Base-by-base conservation (phyloP, 2,888 invertebrate species). In the Aricia artaxerxes region DNA sequence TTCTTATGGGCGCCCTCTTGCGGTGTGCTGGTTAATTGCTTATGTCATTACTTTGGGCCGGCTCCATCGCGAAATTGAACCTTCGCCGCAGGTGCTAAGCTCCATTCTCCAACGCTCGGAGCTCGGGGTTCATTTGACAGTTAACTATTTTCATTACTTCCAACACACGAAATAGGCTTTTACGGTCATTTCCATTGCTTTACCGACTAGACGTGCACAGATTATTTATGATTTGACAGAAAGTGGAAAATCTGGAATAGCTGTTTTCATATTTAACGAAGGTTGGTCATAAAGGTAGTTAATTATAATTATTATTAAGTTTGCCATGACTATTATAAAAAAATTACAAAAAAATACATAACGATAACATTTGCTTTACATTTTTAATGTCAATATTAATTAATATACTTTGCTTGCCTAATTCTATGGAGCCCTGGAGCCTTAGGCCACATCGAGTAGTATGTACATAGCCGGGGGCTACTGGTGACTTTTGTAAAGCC, bases 1-100 rank as follows among this genome's bases (percentile, higher is more conserved):
- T 83, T 82, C 79, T 79, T 77, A 72, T 76, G 78, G 81, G 78
- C 81, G 82, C 81, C 83, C 80, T 82, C 81, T 83, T 83, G 82
- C 78, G 81, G 78, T 78, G 77, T 79, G 79, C 78, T 78, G 77
- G 76, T 77, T 83, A 82, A 82, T 82, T 83, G 81, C 81, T 79
- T 72, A 80, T 81, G 80, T 81, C 81, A 80, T 80, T 81, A 79
- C 72, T 40, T 78, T 73, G 7, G 73, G 44, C 73, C 40, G 40
- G 3, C 38, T 24, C 40, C 13, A 13, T 57, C n/a, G 61, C 16
- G 44, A 73, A 61, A 60, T 5, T 9, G 13, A 78, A 60, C 78
- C 78, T 40, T 78, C 13, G 40, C 16, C n/a, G 57, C 35, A 13
- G 16, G 16, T 2, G 38, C 6, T 75, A 78, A 57, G 44, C 16